A percentile compares a stretch with the other conserved stretches of the same genome.
Evolutionary conservation across 1,140 invertebrate species (phyloP).

Genomic region (Leptopilina clavipes): DNA sequence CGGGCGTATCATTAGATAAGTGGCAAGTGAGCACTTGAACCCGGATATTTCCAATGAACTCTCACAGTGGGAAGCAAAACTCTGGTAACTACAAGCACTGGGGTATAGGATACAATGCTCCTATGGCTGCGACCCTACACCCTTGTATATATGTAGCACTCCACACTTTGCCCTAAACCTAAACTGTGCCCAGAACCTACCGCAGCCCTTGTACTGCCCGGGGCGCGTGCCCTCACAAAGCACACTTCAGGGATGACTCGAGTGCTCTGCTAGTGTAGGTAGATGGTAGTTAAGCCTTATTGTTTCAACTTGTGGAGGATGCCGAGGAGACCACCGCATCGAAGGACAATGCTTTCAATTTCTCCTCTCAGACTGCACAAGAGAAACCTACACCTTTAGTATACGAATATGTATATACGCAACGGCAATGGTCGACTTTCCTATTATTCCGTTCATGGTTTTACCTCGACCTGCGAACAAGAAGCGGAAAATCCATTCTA

Average conservation of each 20-base stretch:
- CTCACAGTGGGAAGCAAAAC: slow-evolving; percentile 49
- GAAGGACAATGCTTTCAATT: slow-evolving; percentile 55
- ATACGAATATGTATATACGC: neutral
- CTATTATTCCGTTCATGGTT: slow-evolving; percentile 42
- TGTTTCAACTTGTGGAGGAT: slow-evolving; percentile 65
- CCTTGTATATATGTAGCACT: slow-evolving; percentile 22
- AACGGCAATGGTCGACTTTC: slow-evolving; percentile 36
- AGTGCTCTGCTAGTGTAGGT: slow-evolving; percentile 50
- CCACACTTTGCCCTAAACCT: slow-evolving; percentile 47
- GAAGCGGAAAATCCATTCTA: neutral
- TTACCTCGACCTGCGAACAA: neutral
- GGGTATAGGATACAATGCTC: neutral
- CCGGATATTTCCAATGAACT: slow-evolving; percentile 52
- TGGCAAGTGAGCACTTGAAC: slow-evolving; percentile 50
- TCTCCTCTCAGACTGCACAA: slow-evolving; percentile 40
- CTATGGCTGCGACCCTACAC: slow-evolving; percentile 27
- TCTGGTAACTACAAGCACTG: slow-evolving; percentile 56
- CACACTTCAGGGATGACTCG: slow-evolving; percentile 67
- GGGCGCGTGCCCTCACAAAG: slow-evolving; percentile 71
- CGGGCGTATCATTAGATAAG: slow-evolving; percentile 35
- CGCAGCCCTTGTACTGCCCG: slow-evolving; percentile 62
- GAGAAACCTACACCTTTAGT: slow-evolving; percentile 17
- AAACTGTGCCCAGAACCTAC: slow-evolving; percentile 59
- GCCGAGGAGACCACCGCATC: slow-evolving; percentile 55
- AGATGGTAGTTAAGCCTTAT: slow-evolving; percentile 66